A percentile compares a stretch with the other conserved stretches of the same genome.
Evolutionary conservation across 64 coral and sea anemone genomes (phyloP).

Genomic region (Actinia equina): DNA sequence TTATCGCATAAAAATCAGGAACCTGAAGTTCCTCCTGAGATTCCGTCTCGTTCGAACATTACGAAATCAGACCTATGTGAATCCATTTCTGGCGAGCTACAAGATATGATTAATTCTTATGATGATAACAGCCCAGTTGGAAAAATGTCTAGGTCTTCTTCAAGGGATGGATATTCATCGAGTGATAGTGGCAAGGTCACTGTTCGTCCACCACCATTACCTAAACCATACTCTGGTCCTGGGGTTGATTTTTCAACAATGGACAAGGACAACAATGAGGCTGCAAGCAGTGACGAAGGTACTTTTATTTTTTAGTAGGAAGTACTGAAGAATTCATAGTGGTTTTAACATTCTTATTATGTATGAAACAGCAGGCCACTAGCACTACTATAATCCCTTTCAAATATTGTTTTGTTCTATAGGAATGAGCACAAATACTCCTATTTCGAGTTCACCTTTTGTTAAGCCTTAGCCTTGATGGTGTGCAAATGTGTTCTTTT

Average conservation of each 20-base stretch:
- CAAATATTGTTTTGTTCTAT: no score
- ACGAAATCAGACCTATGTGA: constrained; percentile 55
- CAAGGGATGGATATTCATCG: background rate
- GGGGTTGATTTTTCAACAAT: no score
- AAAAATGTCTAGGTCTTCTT: background rate
- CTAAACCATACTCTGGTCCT: constrained; percentile 80
- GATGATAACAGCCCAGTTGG: constrained; percentile 3
- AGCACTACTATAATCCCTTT: no score
- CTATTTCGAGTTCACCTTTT: no score
- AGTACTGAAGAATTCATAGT: no score
- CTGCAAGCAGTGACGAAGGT: constrained; percentile 10
- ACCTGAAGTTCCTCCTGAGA: constrained; percentile 57
- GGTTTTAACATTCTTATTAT: no score
- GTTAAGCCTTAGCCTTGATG: no score
- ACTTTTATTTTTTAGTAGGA: no score
- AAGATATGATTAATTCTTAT: constrained; percentile 68
- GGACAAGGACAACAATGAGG: no score
- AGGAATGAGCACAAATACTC: no score
- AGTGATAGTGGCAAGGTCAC: constrained; percentile 13
- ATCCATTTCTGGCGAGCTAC: constrained; percentile 68
- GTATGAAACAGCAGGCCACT: no score
- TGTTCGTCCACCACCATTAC: constrained; percentile 72
- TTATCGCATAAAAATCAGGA: constrained; percentile 16
- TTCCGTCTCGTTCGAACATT: constrained; percentile 18
- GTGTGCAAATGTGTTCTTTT: no score